Evolutionary conservation across 2,888 invertebrate genomes (phyloP), one percentile per base, ranked within the genome.

Genomic region (Acrobasis suavella): DNA sequence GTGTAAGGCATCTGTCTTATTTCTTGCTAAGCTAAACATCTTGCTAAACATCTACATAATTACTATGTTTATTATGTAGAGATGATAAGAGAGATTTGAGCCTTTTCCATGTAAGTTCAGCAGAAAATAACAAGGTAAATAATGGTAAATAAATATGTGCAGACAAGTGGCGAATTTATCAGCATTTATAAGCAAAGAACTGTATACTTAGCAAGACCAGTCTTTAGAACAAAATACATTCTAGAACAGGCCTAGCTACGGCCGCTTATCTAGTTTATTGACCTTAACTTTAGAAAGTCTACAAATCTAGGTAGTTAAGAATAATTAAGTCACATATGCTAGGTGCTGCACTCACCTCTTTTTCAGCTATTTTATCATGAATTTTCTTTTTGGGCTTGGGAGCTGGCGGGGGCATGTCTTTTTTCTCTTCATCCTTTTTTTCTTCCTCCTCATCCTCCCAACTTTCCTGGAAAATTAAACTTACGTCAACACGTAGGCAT

Each of bases 371-470:
- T 93, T 96, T 97, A 74, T 97, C 96, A 64, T 93, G 93, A 69
- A 96, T 92, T 74, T 93, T 94, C 88, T 96, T 97, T 85, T 95
- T 97, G 17, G 95, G 94, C 85, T 96, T 96, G 54, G 95, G 83
- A 15, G 93, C 91, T 16, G 94, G 89, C 75, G 94, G 94, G 67
- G 93, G 89, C 1, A 86, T 80, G 71, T 94, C 93, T 67, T 94
- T 94, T 77, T 93, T 94, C 77, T 95, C 95, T 70, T 96, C 95
- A 75, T 95, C 95, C 78, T 95, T 96, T 79, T 96, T 96, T 76
- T 96, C 96, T 76, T 97, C 97, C 79, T 97, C 96, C 52, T 96
- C 97, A 89, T 97, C 97, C 84, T 98, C 98, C 98, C 98, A 98
- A 86, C 96, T 97, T 80, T 98, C 98, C 98, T 98, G 87, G 72